Percentiles rank a stretch among this genome's conserved stretches.
phyloP scores from a whole-genome alignment of 23 tunicate genomes.

The Ascidia mentula region DNA sequence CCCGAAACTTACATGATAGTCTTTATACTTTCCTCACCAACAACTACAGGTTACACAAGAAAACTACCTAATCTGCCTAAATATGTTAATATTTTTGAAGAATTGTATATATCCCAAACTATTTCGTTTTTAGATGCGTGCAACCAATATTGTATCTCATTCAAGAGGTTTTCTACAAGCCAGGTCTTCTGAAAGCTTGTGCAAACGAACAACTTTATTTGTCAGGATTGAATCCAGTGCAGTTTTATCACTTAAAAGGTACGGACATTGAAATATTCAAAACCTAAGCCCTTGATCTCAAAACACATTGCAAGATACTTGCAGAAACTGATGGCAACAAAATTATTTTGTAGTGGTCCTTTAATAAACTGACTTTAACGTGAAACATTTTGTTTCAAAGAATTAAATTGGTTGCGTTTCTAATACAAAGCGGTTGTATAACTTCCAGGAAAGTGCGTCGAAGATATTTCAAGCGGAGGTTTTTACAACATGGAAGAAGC shows the following conservation, averaged over 20 bases:
- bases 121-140: constrained; percentile 45
- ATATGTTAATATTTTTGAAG: too few species aligned
- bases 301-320: too few species aligned
- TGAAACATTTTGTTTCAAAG: too few species aligned
- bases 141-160: constrained; percentile 40
- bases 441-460: constrained; percentile 1
- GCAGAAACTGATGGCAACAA: too few species aligned
- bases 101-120: too few species aligned
- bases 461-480: constrained; percentile 11
- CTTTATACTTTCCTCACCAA: neutral
- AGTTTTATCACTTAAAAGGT: constrained; percentile 51
- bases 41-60: constrained; percentile 17
- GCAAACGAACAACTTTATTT: constrained; percentile 1
- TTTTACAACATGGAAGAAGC: constrained; percentile 37
- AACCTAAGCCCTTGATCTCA: too few species aligned
- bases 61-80: too few species aligned
- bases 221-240: constrained; percentile 9
- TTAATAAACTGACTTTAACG: too few species aligned
- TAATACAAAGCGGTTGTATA: too few species aligned
- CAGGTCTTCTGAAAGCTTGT: constrained; percentile 13
- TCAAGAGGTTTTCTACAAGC: constrained; percentile 34
- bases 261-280: too few species aligned
- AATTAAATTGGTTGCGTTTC: too few species aligned
- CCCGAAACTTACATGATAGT: neutral
- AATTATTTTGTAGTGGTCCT: too few species aligned